Base-by-base conservation (phyloP, 2,113 vertebrate genomes). In the Podarcis cretensis region DNA sequence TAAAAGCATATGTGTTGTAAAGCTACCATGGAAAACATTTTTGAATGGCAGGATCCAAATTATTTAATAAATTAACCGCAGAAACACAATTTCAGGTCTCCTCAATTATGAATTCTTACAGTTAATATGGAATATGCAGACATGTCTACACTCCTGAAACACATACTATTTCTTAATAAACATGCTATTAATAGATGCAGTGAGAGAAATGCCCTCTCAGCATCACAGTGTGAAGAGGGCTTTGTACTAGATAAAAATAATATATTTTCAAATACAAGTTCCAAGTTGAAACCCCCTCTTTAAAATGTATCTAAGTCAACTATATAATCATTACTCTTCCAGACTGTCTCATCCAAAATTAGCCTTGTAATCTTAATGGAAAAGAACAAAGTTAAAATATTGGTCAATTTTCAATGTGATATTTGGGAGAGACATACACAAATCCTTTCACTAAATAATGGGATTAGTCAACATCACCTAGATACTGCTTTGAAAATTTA, bases 281-380 rank as follows among this genome's bases (percentile, higher is more conserved):
- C 54, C 32, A 66, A 57, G 25, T 75, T 59, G 27, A 89, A 91
- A 84, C 59, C 40, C 82, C 21, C 85, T 48, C 10, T n/a, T 66
- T 43, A 48, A 68, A 66, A 77, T 69, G 14, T 25, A 85, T 75
- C 85, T 59, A 77, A 1, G 0, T 32, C 35, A 77, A 69, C 21
- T 85, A 30, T 21, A 16, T 3, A 89, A 78, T 0, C 0, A 81
- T 37, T 43, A 30, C 13, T 92, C 84, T 82, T 92, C 65, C 66
- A 83, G 40, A 40, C 59, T 68, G 35, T 54, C 18, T 75, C 73
- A 27, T 0, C 76, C 1, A 80, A 84, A 88, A 91, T 66, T 32
- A 21, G 1, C 79, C 20, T 83, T 85, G 69, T 77, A 84, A 88
- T 68, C n/a, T 81, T 54, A 88, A 89, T 30, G 48, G 65, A 77